Base-by-base conservation (phyloP, 2,888 invertebrate species). In the Drosophila helvetica region DNA sequence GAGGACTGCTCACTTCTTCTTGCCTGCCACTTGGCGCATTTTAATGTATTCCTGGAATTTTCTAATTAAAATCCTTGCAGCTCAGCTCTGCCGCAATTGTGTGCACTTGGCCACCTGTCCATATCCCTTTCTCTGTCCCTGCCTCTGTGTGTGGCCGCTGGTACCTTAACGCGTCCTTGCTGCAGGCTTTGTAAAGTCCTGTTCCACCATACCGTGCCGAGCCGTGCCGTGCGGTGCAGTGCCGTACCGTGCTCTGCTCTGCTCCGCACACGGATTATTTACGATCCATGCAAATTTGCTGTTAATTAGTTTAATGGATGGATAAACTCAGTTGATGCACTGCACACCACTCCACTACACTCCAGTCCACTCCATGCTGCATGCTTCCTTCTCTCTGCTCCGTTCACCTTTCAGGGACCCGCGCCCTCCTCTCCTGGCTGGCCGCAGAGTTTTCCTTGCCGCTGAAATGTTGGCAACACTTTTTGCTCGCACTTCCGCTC, bases 281-380 rank as follows among this genome's bases (percentile, higher is more conserved):
- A 88, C 88, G 86, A 87, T 87, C 88, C 89, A 84, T 84, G 89
- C 87, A 89, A 88, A 88, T 88, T 89, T 84, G 80, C 85, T 88
- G 88, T 89, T 88, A 88, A 88, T 88, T 89, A 88, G 89, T 89
- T 89, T 86, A 89, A 88, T 88, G 89, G 87, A 88, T 88, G 89
- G 82, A 88, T 89, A 89, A 89, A 89, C 87, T 78, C 75, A 72
- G 81, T 76, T 85, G 87, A 85, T 85, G 87, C 87, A 86, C 85
- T 81, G 60, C 76, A 22, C 22, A 22, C 22, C 22, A 12, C 57
- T 57, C 64, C 73, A 73, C 50, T 56, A 15, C 55, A 15, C 18
- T 17, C 33, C 66, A 55, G 45, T 46, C 25, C 46, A 33, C 42
- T 42, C 59, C 33, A 30, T 54, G 56, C 27, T 27, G 9, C 42